Percentiles rank a stretch among this genome's conserved stretches.
phyloP scores from a whole-genome alignment of 1,140 invertebrate genomes.

The Coptotermes formosanus region DNA sequence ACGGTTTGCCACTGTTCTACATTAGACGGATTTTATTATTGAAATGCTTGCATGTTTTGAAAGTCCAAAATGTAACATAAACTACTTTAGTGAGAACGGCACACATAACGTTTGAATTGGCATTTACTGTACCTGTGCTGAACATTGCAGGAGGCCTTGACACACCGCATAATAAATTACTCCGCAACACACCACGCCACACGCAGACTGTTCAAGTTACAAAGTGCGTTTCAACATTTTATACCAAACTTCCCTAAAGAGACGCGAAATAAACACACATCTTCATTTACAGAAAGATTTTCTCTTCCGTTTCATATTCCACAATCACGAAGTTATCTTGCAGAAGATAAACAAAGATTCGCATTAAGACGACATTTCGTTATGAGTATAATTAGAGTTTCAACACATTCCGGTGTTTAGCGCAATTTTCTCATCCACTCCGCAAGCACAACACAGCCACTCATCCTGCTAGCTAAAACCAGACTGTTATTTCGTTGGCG shows the following conservation, averaged over 20 bases:
- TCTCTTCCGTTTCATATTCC: conserved; percentile 15
- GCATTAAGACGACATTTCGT: neutral
- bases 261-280: neutral
- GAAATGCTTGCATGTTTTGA: no score
- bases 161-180: neutral
- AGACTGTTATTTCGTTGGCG: neutral
- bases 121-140: neutral
- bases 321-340: neutral
- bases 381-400: neutral
- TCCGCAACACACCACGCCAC: neutral
- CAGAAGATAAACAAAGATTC: neutral
- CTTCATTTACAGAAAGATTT: neutral
- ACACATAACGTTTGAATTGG: neutral
- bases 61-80: no score
- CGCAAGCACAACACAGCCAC: neutral
- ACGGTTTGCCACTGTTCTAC: no score
- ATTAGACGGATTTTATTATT: no score
- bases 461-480: neutral
- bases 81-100: no score
- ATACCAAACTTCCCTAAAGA: neutral
- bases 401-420: conserved; percentile 6
- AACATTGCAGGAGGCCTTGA: neutral
- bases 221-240: neutral
- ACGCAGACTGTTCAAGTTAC: neutral
- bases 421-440: neutral